These are phyloP conservation scores for Vulpes vulpes DNA, from an alignment of 2,113 vertebrate genomes.

Conservation along the genomic window DNA sequence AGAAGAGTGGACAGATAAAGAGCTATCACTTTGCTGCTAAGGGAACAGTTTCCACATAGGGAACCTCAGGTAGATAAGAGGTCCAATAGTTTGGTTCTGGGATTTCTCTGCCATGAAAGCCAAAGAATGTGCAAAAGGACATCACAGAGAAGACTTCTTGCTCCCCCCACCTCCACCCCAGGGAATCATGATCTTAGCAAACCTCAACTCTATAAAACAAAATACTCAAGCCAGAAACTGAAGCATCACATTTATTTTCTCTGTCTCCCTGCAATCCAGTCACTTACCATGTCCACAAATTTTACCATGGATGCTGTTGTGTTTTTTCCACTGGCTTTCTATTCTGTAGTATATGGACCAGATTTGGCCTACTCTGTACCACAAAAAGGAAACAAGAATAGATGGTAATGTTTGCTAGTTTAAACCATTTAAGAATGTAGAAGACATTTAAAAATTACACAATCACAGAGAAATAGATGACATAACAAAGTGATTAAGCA, in stretches of 20 bases:
- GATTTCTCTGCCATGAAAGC: background rate
- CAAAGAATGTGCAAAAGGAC: background rate
- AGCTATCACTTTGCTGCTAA: background rate
- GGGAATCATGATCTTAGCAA: slow-evolving; percentile 24
- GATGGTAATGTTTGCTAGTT: background rate
- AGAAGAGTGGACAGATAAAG: background rate
- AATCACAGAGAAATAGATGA: background rate
- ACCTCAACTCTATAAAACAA: background rate
- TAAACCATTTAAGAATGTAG: slow-evolving; percentile 1
- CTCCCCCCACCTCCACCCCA: background rate
- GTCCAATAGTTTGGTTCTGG: background rate
- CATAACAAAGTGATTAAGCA: background rate
- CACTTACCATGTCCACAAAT: background rate
- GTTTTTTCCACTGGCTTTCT: background rate
- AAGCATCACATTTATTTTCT: background rate
- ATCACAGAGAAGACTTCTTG: background rate
- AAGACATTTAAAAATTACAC: background rate
- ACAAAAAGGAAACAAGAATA: background rate
- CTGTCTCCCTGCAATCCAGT: background rate
- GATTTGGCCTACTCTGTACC: background rate
- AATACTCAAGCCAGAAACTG: background rate
- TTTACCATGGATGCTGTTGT: background rate
- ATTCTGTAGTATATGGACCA: background rate
- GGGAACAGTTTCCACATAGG: background rate
- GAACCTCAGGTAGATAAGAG: background rate